Evolutionary conservation across 2,888 invertebrate species (phyloP), one percentile per base, ranked within the genome.

Genomic region (Athetis lepigone): DNA sequence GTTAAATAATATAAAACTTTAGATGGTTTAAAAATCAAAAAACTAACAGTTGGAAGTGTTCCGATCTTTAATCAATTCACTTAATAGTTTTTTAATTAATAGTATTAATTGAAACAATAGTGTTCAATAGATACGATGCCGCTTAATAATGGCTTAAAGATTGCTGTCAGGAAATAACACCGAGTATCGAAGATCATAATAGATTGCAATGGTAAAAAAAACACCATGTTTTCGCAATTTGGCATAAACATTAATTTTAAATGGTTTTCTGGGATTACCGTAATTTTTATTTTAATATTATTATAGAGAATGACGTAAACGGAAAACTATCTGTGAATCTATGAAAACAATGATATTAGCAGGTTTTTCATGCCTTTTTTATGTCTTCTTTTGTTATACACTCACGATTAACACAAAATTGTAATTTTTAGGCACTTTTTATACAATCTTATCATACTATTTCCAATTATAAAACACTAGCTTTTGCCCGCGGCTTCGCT

Each of bases 271-370:
- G 13, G 23, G 59, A 71, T 75, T 65, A 65, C 60, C 19, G 36
- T 43, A 50, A 64, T 47, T 58, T 25, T n/a, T 51, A 65, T 65
- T 64, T 60, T 52, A 52, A 45, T 59, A 54, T 42, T 45, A 67
- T 45, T 42, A 54, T 19, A 11, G 37, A 4, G 42, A 13, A 42
- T 73, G 70, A 76, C 76, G 76, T 45, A 58, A 54, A 55, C 64
- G 55, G 61, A 74, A 70, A 62, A 59, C 37, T 21, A 43, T 55
- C 11, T 23, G 29, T 36, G 18, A 21, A 8, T 60, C 7, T 18
- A 13, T 40, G 47, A 51, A 66, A 75, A 64, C 58, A 63, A 27
- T 49, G 4, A 21, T 21, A 36, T 25, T 19, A 75, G 27, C 29
- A n/a, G 52, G 3, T 33, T 33, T 27, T 39, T 58, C 11, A 40